Evolutionary conservation across 1,140 invertebrate species (phyloP).

Genomic region (Charaxes varanes): DNA sequence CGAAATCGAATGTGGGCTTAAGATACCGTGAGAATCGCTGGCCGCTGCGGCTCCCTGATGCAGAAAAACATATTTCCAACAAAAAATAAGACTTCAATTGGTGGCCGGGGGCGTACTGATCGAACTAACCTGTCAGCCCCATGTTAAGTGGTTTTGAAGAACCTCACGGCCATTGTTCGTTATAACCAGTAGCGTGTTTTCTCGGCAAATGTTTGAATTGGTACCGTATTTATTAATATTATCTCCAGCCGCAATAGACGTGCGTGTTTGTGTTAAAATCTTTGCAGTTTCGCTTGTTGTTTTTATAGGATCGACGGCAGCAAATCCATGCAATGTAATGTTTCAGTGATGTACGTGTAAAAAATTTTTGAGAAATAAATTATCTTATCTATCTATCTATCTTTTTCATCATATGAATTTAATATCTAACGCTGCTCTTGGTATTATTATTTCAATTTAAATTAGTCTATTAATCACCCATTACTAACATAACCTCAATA

Average conservation of each 20-base stretch:
- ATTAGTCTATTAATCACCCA: no score
- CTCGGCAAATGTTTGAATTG: constrained; percentile 65
- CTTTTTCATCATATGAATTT: constrained; percentile 1
- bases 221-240: constrained; percentile 58
- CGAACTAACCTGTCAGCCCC: constrained; percentile 72
- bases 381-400: no score
- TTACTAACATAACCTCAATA: no score
- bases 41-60: constrained; percentile 44
- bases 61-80: constrained; percentile 57
- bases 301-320: constrained; percentile 35
- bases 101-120: constrained; percentile 60
- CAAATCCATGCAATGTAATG: no score
- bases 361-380: no score
- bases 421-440: no score
- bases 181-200: constrained; percentile 67
- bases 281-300: constrained; percentile 39
- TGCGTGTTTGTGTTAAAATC: constrained; percentile 44
- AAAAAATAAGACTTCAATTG: constrained; percentile 63
- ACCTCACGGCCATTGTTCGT: constrained; percentile 58
- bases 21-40: constrained; percentile 56
- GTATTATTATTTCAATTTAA: no score
- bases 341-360: no score
- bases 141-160: constrained; percentile 70
- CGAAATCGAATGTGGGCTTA: constrained; percentile 24
- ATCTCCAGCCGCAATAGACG: constrained; percentile 36